A percentile compares a stretch with the other conserved stretches of the same genome.
Evolutionary conservation across 2,113 vertebrate species (phyloP).

Genomic region (Donacobius atricapilla): DNA sequence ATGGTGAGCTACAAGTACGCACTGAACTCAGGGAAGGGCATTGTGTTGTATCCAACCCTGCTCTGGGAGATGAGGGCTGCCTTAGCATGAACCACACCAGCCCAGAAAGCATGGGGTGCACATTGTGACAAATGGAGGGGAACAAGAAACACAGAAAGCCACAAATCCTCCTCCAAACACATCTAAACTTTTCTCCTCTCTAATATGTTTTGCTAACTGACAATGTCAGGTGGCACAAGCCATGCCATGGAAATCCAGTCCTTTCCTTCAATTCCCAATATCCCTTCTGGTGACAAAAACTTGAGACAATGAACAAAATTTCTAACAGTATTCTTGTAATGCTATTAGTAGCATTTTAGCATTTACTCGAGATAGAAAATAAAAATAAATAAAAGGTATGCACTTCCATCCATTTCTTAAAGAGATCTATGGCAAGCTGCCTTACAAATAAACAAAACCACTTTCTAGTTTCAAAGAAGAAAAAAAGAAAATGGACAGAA

Average conservation of each 20-base stretch:
- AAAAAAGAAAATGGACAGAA: not conserved
- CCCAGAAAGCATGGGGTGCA: not conserved
- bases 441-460: not conserved
- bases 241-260: not conserved
- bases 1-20: not conserved
- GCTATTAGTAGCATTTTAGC: not conserved
- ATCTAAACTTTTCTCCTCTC: not conserved
- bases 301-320: not conserved
- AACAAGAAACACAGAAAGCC: not conserved
- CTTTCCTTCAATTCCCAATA: not conserved
- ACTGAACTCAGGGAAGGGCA: not conserved
- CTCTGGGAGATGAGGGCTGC: rapidly evolving
- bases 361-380: not conserved
- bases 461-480: not conserved
- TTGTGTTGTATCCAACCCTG: not conserved
- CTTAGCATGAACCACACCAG: not conserved
- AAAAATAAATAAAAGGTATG: not conserved
- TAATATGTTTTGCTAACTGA: not conserved
- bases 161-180: not conserved
- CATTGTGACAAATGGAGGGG: rapidly evolving
- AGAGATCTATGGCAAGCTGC: not conserved
- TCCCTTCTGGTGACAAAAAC: not conserved
- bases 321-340: not conserved
- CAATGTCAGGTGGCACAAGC: not conserved
- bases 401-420: not conserved